Evolutionary conservation across 2,797 vertebrate genomes (phyloP).

Genomic region (Tragopan temminckii): DNA sequence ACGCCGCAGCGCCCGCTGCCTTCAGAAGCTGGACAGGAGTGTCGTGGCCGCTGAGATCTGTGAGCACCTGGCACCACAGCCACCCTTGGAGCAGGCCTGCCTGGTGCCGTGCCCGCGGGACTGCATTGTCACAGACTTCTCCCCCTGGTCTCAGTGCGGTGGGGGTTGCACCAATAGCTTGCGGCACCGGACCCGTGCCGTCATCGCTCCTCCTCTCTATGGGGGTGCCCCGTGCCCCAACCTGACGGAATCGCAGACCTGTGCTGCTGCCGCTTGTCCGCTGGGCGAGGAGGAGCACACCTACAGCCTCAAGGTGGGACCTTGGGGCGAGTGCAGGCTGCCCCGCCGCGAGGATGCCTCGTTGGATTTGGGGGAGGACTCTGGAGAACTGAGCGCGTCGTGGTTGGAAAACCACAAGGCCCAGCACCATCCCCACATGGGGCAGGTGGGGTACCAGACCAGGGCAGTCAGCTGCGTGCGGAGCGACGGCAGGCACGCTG

Average conservation of each 20-base stretch:
- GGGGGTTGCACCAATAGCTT: slow-evolving; percentile 82
- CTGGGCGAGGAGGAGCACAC: slow-evolving; percentile 85
- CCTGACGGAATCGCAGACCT: slow-evolving; percentile 89
- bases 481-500: slow-evolving; percentile 88
- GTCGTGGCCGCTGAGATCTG: slow-evolving; percentile 88
- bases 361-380: slow-evolving; percentile 82
- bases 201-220: slow-evolving; percentile 90
- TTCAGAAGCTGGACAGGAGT: slow-evolving; percentile 89
- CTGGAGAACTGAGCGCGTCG: slow-evolving; percentile 82
- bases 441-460: slow-evolving; percentile 92
- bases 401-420: slow-evolving; percentile 69
- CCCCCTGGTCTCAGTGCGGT: slow-evolving; percentile 89
- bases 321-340: slow-evolving; percentile 89
- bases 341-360: slow-evolving; percentile 87
- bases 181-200: slow-evolving; percentile 88
- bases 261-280: slow-evolving; percentile 81
- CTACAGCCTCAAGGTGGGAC: slow-evolving; percentile 92
- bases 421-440: slow-evolving; percentile 76
- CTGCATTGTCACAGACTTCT: slow-evolving; percentile 93
- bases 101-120: slow-evolving; percentile 94
- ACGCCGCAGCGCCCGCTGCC: slow-evolving; percentile 86
- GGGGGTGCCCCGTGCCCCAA: slow-evolving; percentile 91
- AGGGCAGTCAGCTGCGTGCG: slow-evolving; percentile 90
- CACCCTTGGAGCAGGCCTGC: slow-evolving; percentile 91
- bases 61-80: slow-evolving; percentile 90